Evolutionary conservation across 1,140 invertebrate genomes (phyloP).

Genomic region (Musca domestica): DNA sequence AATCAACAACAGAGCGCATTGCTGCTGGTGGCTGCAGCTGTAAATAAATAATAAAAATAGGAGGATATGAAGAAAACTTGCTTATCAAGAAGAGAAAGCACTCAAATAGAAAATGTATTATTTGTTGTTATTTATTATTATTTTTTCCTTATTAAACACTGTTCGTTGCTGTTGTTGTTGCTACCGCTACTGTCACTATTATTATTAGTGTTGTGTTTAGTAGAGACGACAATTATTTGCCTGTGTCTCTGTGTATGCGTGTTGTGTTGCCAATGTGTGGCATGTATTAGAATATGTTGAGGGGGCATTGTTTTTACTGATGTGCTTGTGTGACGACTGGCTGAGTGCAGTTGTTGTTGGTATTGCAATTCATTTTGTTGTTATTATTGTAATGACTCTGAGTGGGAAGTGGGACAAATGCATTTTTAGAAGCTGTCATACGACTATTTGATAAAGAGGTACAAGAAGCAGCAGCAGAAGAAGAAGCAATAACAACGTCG

Average conservation of each 20-base stretch:
- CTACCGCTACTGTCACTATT: too few species aligned
- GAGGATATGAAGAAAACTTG: neutral
- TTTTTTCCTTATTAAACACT: constrained; percentile 5
- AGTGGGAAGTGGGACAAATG: constrained; percentile 28
- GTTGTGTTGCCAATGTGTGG: too few species aligned
- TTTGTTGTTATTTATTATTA: constrained; percentile 23
- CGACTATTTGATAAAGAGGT: constrained; percentile 24
- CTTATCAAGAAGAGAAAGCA: constrained; percentile 21
- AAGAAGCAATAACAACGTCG: too few species aligned
- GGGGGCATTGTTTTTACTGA: neutral
- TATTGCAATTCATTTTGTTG: constrained; percentile 22
- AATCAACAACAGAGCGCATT: neutral
- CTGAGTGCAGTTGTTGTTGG: constrained; percentile 10
- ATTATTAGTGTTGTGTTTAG: neutral
- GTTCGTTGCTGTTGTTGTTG: too few species aligned
- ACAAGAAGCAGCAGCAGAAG: too few species aligned
- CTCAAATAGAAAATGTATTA: constrained; percentile 20
- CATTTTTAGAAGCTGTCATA: constrained; percentile 28
- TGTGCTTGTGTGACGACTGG: constrained; percentile 1
- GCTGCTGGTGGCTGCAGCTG: neutral
- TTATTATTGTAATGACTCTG: constrained; percentile 24
- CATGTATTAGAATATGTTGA: neutral
- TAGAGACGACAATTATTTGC: neutral
- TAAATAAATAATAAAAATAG: constrained; percentile 5
- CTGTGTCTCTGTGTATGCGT: neutral